These are phyloP conservation scores for Prenolepis imparis DNA, from an alignment of 2,888 invertebrate species.

Conservation along the genomic window DNA sequence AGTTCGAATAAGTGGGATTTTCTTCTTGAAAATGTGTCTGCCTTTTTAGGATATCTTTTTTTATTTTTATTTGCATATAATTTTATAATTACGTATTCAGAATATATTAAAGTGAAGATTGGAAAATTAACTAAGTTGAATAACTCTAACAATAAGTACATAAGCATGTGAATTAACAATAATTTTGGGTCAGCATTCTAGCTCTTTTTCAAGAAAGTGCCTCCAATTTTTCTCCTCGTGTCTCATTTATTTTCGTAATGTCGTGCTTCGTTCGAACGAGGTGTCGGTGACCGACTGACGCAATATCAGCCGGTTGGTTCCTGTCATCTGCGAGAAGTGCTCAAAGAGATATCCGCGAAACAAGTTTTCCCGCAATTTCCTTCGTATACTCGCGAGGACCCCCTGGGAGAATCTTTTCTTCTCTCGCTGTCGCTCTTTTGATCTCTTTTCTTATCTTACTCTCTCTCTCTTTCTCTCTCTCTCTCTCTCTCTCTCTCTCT, in stretches of 20 bases:
- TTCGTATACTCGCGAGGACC: slow-evolving; percentile 68
- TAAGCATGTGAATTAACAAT: background rate
- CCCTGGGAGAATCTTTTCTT: slow-evolving; percentile 62
- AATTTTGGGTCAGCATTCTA: slow-evolving; percentile 1
- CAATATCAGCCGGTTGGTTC: slow-evolving; percentile 78
- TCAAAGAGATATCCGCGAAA: slow-evolving; percentile 83
- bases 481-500: slow-evolving; percentile 1
- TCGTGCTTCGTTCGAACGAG: slow-evolving; percentile 58
- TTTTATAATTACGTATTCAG: background rate
- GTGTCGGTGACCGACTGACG: slow-evolving; percentile 69
- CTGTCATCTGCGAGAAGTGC: slow-evolving; percentile 83
- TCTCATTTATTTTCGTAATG: slow-evolving; percentile 54
- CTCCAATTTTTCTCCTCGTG: slow-evolving; percentile 55
- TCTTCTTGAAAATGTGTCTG: background rate
- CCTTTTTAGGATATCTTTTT: background rate
- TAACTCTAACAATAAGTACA: background rate
- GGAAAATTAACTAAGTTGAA: background rate
- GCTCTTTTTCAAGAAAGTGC: background rate
- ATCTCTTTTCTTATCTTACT: slow-evolving; percentile 2
- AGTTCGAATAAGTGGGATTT: background rate
- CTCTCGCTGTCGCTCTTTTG: slow-evolving; percentile 25
- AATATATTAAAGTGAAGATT: background rate
- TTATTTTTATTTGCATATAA: background rate
- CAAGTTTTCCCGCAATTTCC: slow-evolving; percentile 84
- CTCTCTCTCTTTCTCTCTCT: slow-evolving; percentile 23